Base-by-base conservation (phyloP, 2,888 invertebrate genomes). In the Zaprionus bogoriensis region DNA sequence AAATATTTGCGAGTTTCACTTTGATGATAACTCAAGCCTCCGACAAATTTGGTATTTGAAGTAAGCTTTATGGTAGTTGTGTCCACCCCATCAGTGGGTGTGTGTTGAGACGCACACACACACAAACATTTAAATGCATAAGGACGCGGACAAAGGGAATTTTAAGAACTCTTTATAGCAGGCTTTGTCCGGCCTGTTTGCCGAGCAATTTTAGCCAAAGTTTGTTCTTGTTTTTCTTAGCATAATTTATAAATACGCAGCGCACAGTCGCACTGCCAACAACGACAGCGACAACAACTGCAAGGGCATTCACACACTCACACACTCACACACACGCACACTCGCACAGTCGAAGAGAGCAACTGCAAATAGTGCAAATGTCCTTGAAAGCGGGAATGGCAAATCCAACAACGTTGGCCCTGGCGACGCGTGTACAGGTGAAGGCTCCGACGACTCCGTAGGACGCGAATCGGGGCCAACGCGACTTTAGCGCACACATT, bases 371-470 rank as follows among this genome's bases (percentile, higher is more conserved):
- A 87, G 71, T 74, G 66, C 42, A 72, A 73, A 78, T 67, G 82
- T 82, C 82, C 82, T 87, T 82, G 82, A 82, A 81, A 75, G 57
- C 71, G 73, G 82, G 84, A 82, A 74, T 67, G 81, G 72, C 71
- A 73, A 61, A 61, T 59, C 61, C 59, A 74, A 67, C 66, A 59
- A 39, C 22, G 38, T 63, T 63, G 65, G 61, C 68, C 67, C 46
- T 64, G 64, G 38, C 58, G 28, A 39, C 48, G 53, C 61, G 57
- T 50, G 67, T 48, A 57, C 65, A 64, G 82, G 85, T 82, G 85
- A 69, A 83, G 79, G 85, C 44, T 66, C 53, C 52, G 47, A 58
- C 32, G 7, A 17, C 27, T 9, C 9, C 27, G 27, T n/a, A 6
- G 9, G 27, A 27, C 27, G 27, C 32, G 42, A 50, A 66, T 63